Conservation (phyloP, 2,888 invertebrate genomes). For the Frankliniella intonsa region DNA sequence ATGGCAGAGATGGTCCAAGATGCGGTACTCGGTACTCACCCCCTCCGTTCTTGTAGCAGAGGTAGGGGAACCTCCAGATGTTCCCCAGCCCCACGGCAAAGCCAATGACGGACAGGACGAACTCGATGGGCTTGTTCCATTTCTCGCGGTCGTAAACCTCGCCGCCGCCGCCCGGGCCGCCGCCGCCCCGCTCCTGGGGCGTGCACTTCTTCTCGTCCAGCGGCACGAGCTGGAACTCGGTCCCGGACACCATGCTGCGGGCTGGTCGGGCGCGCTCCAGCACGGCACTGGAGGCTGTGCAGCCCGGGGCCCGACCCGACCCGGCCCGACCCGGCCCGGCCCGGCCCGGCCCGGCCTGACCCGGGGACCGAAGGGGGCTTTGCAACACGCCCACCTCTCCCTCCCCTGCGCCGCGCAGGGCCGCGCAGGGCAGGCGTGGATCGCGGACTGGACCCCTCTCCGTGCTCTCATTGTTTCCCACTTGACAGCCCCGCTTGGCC, state of each 20-base stretch:
- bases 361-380: too few relatives aligned
- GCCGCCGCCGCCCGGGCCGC: neutral
- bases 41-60: slow-evolving; percentile 52
- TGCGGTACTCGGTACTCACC: slow-evolving; percentile 43
- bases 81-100: slow-evolving; percentile 60
- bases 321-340: neutral
- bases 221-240: neutral
- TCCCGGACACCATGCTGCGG: neutral
- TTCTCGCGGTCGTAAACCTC: slow-evolving; percentile 36
- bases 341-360: neutral
- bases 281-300: neutral
- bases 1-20: neutral
- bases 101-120: slow-evolving; percentile 56
- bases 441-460: neutral
- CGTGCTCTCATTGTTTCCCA: slow-evolving; percentile 1
- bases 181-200: neutral
- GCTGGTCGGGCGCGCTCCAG: neutral
- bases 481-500: neutral
- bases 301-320: neutral
- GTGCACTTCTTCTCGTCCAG: neutral
- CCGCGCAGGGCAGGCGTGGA: neutral
- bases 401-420: neutral
- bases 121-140: slow-evolving; percentile 47
- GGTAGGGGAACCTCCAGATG: slow-evolving; percentile 61
- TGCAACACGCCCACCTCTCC: too few relatives aligned